Percentiles rank a stretch among this genome's conserved stretches.
phyloP scores from a whole-genome alignment of 2,888 invertebrate species.

The Athalia rosae region DNA sequence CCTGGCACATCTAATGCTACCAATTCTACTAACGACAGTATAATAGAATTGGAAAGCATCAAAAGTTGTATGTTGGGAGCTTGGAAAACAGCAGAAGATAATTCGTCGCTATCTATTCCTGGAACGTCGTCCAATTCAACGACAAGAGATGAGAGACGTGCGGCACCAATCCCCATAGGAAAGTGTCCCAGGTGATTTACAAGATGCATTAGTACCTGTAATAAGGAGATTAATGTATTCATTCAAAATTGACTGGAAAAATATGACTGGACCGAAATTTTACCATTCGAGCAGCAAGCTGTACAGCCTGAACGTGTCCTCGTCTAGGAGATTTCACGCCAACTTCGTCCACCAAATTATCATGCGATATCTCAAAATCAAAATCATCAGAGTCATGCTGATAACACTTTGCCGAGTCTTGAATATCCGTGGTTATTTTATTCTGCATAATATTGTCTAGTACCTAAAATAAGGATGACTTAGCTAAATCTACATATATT shows the following conservation, averaged over 20 bases:
- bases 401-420: conserved; percentile 57
- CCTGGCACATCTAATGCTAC: conserved; percentile 89
- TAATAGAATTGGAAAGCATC: conserved; percentile 87
- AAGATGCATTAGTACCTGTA: conserved; percentile 87
- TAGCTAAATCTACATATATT: neutral
- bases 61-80: conserved; percentile 90
- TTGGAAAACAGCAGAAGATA: conserved; percentile 86
- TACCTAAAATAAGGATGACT: conserved; percentile 58
- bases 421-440: conserved; percentile 58
- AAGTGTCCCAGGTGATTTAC: conserved; percentile 96
- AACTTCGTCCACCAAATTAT: conserved; percentile 79
- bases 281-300: conserved; percentile 79
- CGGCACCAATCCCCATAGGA: conserved; percentile 92
- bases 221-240: neutral
- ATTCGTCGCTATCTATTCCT: conserved; percentile 82
- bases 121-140: conserved; percentile 95
- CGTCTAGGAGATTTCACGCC: conserved; percentile 65
- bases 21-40: conserved; percentile 92
- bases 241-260: too few species aligned
- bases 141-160: conserved; percentile 91
- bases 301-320: conserved; percentile 74
- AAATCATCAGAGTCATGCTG: conserved; percentile 78
- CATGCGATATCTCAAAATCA: conserved; percentile 83
- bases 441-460: conserved; percentile 70
- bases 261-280: conserved; percentile 47